These are phyloP conservation scores for Spicauda simplicius DNA, from an alignment of 2,888 invertebrate genomes.

Conservation along the genomic window DNA sequence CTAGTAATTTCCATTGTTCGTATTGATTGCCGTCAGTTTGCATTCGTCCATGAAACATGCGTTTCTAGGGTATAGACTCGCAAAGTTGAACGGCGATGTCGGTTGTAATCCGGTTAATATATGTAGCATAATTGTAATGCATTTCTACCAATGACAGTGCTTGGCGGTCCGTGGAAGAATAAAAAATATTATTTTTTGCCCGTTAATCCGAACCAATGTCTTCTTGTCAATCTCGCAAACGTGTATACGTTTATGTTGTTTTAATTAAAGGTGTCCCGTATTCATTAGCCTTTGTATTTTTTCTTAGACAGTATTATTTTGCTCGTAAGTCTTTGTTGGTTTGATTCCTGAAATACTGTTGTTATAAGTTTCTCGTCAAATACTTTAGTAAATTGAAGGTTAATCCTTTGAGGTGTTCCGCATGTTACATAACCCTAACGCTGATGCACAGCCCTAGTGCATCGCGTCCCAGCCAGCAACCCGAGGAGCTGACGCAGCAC, in stretches of 20 bases:
- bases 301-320: too few species aligned
- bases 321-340: too few species aligned
- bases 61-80: slow-evolving; percentile 43
- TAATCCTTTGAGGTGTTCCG: too few species aligned
- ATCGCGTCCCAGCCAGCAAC: too few species aligned
- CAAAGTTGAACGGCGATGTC: slow-evolving; percentile 46
- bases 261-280: background rate
- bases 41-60: slow-evolving; percentile 41
- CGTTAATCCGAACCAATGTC: slow-evolving; percentile 33
- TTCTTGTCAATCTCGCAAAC: slow-evolving; percentile 24
- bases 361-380: too few species aligned
- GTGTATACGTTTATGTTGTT: slow-evolving; percentile 18
- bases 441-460: too few species aligned
- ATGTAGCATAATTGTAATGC: slow-evolving; percentile 45
- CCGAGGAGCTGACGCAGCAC: too few species aligned
- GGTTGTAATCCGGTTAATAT: slow-evolving; percentile 47
- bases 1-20: slow-evolving; percentile 23
- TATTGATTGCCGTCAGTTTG: slow-evolving; percentile 15
- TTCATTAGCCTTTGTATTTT: slow-evolving; percentile 1
- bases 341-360: too few species aligned
- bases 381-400: too few species aligned
- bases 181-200: slow-evolving; percentile 41
- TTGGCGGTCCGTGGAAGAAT: slow-evolving; percentile 43
- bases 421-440: too few species aligned
- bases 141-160: slow-evolving; percentile 40